Evolutionary conservation across 2,113 vertebrate genomes (phyloP).

Genomic region (Stercorarius parasiticus): DNA sequence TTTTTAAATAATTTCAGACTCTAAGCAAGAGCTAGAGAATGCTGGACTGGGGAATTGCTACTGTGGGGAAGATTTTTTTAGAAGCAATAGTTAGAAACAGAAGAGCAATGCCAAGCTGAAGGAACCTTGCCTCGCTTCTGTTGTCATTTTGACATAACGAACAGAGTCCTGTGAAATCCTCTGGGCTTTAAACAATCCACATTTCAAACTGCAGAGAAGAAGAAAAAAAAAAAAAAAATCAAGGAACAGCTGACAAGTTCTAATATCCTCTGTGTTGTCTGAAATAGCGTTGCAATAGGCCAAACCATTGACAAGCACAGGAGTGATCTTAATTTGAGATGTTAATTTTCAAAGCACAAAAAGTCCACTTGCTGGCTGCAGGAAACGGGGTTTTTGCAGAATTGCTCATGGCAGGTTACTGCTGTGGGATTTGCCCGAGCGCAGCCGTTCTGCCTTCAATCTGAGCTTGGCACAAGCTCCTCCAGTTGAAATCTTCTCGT

Average conservation of each 20-base stretch:
- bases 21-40: background rate
- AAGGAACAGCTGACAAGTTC: background rate
- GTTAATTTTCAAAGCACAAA: background rate
- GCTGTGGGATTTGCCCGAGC: background rate
- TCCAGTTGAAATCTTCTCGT: background rate
- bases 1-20: background rate
- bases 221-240: background rate
- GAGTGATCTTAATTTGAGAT: background rate
- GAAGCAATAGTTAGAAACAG: background rate
- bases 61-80: background rate
- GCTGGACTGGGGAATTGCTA: background rate
- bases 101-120: background rate
- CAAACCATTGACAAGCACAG: background rate
- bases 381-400: background rate
- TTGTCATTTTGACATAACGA: background rate
- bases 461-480: background rate
- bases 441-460: background rate
- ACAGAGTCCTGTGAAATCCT: background rate
- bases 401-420: rapidly evolving
- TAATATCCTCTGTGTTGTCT: background rate
- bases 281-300: background rate
- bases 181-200: background rate
- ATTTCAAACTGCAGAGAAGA: background rate
- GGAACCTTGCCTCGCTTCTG: rapidly evolving
- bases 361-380: background rate